phyloP scores from a whole-genome alignment of 1,140 invertebrate species.

The Lucilia cuprina region DNA sequence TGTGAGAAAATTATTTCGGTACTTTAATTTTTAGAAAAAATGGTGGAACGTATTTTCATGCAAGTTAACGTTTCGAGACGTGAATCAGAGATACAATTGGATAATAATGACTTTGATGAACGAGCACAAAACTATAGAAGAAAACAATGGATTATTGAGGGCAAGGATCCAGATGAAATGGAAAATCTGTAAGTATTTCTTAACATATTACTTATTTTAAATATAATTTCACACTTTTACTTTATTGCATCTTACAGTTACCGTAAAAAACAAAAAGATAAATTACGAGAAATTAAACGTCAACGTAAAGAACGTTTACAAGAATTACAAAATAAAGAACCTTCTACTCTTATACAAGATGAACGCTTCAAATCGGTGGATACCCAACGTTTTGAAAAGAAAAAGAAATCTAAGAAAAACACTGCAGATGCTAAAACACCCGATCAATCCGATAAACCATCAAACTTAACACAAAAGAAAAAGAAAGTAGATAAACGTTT shows the following conservation, averaged over 20 bases:
- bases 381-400: slow-evolving; percentile 49
- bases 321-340: slow-evolving; percentile 40
- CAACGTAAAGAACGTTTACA: slow-evolving; percentile 48
- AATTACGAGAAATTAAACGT: slow-evolving; percentile 47
- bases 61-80: slow-evolving; percentile 90
- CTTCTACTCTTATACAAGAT: slow-evolving; percentile 47
- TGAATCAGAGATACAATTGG: slow-evolving; percentile 90
- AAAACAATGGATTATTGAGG: slow-evolving; percentile 86
- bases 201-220: not conserved
- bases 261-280: slow-evolving; percentile 58
- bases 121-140: slow-evolving; percentile 85
- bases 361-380: slow-evolving; percentile 56
- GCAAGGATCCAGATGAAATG: slow-evolving; percentile 80
- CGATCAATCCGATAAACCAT: not conserved
- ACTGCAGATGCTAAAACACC: not conserved
- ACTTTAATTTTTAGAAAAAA: slow-evolving; percentile 49
- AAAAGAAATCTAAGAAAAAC: slow-evolving; percentile 39
- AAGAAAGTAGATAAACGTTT: not conserved
- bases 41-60: slow-evolving; percentile 75
- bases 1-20: not conserved
- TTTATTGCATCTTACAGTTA: slow-evolving; percentile 41
- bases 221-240: not conserved
- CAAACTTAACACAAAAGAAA: not conserved
- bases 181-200: slow-evolving; percentile 65
- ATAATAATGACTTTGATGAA: slow-evolving; percentile 91